A percentile compares a stretch with the other conserved stretches of the same genome.
Conservation (phyloP, 1,140 invertebrate species). For the Caligus rogercresseyi region DNA sequence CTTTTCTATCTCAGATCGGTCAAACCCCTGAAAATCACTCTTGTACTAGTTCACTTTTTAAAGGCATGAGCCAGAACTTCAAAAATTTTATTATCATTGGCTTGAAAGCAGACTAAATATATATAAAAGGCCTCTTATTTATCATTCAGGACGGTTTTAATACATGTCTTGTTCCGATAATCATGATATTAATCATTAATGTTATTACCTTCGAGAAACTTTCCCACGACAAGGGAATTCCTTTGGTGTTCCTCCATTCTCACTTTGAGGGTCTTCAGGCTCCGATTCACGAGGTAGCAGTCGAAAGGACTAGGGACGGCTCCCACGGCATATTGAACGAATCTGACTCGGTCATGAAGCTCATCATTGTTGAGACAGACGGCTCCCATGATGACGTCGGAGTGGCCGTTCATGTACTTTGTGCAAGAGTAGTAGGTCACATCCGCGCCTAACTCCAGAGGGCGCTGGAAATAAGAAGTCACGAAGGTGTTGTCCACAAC, state of each 20-base stretch:
- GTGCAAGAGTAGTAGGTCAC: constrained; percentile 80
- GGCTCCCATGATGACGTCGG: constrained; percentile 92
- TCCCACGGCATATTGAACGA: constrained; percentile 79
- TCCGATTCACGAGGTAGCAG: constrained; percentile 78
- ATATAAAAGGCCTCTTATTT: too few species aligned
- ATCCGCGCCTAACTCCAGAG: constrained; percentile 76
- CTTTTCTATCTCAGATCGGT: too few species aligned
- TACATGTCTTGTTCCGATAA: too few species aligned
- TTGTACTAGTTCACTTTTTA: too few species aligned
- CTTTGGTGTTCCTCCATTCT: constrained; percentile 75
- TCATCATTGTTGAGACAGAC: constrained; percentile 52
- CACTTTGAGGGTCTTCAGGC: constrained; percentile 77
- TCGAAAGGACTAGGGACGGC: constrained; percentile 90
- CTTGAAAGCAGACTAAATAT: too few species aligned
- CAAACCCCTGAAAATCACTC: too few species aligned
- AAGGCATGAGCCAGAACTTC: too few species aligned
- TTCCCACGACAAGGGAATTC: constrained; percentile 55
- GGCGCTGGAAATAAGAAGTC: constrained; percentile 75
- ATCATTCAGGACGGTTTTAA: too few species aligned
- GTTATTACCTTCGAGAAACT: constrained; percentile 53
- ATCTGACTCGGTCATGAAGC: constrained; percentile 50
- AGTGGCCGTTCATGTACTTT: constrained; percentile 97
- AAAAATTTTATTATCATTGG: too few species aligned
- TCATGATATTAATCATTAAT: too few species aligned
- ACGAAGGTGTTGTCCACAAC: constrained; percentile 96